Conservation (phyloP, 2,113 vertebrate genomes). For the Myiagra hebetior region DNA sequence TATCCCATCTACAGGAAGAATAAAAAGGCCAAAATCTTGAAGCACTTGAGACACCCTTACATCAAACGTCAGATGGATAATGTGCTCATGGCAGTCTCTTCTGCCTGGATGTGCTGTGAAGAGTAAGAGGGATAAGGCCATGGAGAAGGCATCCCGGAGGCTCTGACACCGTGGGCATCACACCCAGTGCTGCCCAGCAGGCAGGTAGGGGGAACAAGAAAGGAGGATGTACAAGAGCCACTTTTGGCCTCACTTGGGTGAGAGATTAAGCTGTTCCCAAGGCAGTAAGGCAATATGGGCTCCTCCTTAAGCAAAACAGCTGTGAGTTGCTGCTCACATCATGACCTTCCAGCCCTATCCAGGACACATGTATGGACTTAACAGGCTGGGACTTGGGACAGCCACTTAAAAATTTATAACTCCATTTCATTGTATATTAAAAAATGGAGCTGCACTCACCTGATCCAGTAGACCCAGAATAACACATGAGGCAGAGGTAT, state of each 20-base stretch:
- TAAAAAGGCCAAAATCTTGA: neutral
- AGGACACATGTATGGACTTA: rapidly evolving
- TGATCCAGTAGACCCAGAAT: neutral
- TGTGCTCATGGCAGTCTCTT: neutral
- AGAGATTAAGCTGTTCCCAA: neutral
- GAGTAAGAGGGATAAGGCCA: neutral
- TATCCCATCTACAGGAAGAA: neutral
- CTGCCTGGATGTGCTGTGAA: neutral
- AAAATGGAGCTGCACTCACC: neutral
- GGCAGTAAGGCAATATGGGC: rapidly evolving
- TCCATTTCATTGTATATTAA: neutral
- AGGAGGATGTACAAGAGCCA: neutral
- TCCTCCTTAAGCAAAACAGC: neutral
- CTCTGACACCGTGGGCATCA: neutral
- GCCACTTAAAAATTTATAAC: neutral
- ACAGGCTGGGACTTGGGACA: neutral
- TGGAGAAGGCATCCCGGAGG: neutral
- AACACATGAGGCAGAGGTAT: neutral
- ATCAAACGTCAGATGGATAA: rapidly evolving
- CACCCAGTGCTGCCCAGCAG: neutral
- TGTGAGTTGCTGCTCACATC: neutral
- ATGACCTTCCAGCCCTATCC: neutral
- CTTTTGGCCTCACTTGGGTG: neutral
- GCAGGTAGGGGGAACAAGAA: neutral
- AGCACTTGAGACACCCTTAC: neutral